Conservation (phyloP, 2,888 invertebrate genomes). For the Melinaea menophilus region DNA sequence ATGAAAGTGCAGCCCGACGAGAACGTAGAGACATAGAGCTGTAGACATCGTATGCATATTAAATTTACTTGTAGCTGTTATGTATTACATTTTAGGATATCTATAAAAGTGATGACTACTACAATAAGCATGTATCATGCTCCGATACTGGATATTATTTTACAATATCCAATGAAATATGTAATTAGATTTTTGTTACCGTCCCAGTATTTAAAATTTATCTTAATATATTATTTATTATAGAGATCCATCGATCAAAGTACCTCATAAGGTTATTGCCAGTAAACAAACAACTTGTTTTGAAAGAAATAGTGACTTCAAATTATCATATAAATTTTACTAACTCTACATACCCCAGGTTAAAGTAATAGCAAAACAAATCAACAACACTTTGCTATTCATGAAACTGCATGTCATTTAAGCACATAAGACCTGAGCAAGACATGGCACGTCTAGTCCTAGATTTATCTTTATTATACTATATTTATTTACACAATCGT, state of each 20-base stretch:
- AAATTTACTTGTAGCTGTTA: background rate
- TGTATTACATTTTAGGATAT: background rate
- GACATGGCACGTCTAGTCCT: background rate
- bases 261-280: no score
- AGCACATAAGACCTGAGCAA: constrained; percentile 6
- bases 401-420: constrained; percentile 19
- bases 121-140: no score
- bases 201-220: no score
- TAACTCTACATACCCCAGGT: background rate
- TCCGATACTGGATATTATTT: no score
- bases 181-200: no score
- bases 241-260: no score
- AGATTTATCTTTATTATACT: background rate
- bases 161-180: no score
- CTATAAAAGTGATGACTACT: no score
- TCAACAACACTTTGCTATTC: constrained; percentile 9
- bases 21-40: constrained; percentile 4
- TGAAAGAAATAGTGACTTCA: no score
- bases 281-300: no score
- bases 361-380: constrained; percentile 1
- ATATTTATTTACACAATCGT: background rate
- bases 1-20: constrained; percentile 17
- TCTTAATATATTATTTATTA: no score
- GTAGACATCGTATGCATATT: constrained; percentile 4
- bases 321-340: background rate